Percentiles rank a stretch among this genome's conserved stretches.
Conservation (phyloP, 2,797 vertebrate species). For the Loris lydekkerianus region DNA sequence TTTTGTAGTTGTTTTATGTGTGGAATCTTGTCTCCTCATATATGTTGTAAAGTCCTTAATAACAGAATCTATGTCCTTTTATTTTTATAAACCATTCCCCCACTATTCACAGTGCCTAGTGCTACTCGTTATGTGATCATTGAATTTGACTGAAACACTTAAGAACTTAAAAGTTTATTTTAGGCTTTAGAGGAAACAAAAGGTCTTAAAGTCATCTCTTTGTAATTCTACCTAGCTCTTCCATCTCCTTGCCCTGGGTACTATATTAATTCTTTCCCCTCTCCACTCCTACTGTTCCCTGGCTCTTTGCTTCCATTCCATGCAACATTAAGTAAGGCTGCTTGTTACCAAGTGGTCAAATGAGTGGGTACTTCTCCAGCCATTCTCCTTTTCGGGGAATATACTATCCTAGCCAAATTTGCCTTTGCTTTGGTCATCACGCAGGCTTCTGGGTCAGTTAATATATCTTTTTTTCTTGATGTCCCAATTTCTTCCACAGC, state of each 20-base stretch:
- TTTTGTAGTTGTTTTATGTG: slow-evolving; percentile 59
- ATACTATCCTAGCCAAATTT: slow-evolving; percentile 8
- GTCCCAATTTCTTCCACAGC: slow-evolving; percentile 55
- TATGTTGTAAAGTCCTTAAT: slow-evolving; percentile 72
- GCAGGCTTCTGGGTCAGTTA: slow-evolving; percentile 36
- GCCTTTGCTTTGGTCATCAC: background rate
- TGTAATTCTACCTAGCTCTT: slow-evolving; percentile 3
- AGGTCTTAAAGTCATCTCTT: slow-evolving; percentile 54
- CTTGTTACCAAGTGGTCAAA: slow-evolving; percentile 5
- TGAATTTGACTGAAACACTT: slow-evolving; percentile 65
- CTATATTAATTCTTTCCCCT: background rate
- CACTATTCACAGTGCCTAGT: slow-evolving; percentile 31
- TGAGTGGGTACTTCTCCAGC: background rate
- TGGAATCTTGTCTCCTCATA: slow-evolving; percentile 46
- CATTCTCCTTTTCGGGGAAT: slow-evolving; percentile 48
- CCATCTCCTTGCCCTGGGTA: slow-evolving; percentile 17
- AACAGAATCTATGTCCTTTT: slow-evolving; percentile 54
- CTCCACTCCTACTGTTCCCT: slow-evolving; percentile 6
- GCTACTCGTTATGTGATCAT: slow-evolving; percentile 36
- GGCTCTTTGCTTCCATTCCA: slow-evolving; percentile 28
- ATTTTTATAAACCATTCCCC: slow-evolving; percentile 49
- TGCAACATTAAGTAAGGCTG: slow-evolving; percentile 3
- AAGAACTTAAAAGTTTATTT: slow-evolving; percentile 61
- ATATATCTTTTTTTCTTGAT: slow-evolving; percentile 59
- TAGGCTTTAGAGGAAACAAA: slow-evolving; percentile 69